Conservation (phyloP, 2,888 invertebrate species). For the Fragum whitleyi region DNA sequence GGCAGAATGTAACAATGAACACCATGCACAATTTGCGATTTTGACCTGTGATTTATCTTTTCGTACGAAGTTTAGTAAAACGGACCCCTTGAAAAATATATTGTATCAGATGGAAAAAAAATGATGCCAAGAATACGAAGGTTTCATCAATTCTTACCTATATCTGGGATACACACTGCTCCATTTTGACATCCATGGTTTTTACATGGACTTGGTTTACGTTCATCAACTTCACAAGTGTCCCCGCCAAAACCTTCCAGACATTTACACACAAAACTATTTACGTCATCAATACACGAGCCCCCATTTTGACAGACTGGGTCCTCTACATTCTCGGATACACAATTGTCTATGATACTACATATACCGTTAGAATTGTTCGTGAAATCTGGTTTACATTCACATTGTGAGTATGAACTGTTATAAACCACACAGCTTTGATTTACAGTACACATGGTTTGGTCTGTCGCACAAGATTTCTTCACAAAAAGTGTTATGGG, state of each 20-base stretch:
- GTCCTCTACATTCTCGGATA: background rate
- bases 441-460: constrained; percentile 61
- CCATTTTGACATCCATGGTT: constrained; percentile 62
- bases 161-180: constrained; percentile 56
- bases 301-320: constrained; percentile 50
- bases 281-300: constrained; percentile 56
- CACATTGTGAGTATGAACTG: constrained; percentile 56
- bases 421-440: constrained; percentile 64
- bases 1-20: too few relatives aligned
- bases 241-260: constrained; percentile 61
- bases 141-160: constrained; percentile 27
- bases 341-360: constrained; percentile 65
- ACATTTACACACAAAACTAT: constrained; percentile 67
- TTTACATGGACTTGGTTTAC: constrained; percentile 52
- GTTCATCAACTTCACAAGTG: constrained; percentile 63
- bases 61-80: too few relatives aligned
- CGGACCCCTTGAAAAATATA: too few relatives aligned
- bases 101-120: too few relatives aligned
- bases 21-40: too few relatives aligned
- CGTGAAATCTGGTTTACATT: constrained; percentile 67
- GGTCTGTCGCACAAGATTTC: constrained; percentile 46
- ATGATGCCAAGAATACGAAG: too few relatives aligned
- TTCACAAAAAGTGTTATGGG: constrained; percentile 55
- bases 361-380: constrained; percentile 63
- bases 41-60: too few relatives aligned